phyloP scores from a whole-genome alignment of 1,140 invertebrate genomes.

The Bombus waltoni region DNA sequence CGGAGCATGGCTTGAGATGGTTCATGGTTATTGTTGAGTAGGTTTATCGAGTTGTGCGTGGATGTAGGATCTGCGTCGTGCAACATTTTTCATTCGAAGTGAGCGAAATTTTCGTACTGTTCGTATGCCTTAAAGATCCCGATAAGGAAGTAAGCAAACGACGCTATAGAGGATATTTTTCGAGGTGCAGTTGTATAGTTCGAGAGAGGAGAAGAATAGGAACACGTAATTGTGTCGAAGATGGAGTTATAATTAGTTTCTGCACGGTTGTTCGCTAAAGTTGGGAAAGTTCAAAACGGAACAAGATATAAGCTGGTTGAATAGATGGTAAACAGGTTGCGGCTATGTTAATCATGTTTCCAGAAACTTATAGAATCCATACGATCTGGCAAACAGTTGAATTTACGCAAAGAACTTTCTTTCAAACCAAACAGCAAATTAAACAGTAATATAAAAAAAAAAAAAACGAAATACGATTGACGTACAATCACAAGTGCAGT shows the following conservation, averaged over 20 bases:
- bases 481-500: not conserved
- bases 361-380: not conserved
- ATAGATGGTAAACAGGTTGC: conserved; percentile 13
- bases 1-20: no score
- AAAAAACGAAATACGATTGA: not conserved
- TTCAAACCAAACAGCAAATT: not conserved
- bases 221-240: not conserved
- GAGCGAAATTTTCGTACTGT: no score
- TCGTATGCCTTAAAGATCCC: no score
- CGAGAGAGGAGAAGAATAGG: not conserved
- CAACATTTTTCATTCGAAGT: no score
- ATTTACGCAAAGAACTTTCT: not conserved
- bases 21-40: no score
- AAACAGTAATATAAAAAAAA: not conserved
- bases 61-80: no score
- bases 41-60: no score
- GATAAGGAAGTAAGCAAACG: no score
- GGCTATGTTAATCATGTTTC: not conserved
- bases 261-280: not conserved
- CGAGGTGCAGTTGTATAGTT: not conserved
- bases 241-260: conserved; percentile 8
- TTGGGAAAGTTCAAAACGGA: not conserved
- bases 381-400: not conserved
- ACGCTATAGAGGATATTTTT: not conserved
- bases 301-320: not conserved